A percentile compares a stretch with the other conserved stretches of the same genome.
These are phyloP conservation scores for Epicauta chinensis DNA, from an alignment of 1,140 invertebrate genomes.

Conservation along the genomic window DNA sequence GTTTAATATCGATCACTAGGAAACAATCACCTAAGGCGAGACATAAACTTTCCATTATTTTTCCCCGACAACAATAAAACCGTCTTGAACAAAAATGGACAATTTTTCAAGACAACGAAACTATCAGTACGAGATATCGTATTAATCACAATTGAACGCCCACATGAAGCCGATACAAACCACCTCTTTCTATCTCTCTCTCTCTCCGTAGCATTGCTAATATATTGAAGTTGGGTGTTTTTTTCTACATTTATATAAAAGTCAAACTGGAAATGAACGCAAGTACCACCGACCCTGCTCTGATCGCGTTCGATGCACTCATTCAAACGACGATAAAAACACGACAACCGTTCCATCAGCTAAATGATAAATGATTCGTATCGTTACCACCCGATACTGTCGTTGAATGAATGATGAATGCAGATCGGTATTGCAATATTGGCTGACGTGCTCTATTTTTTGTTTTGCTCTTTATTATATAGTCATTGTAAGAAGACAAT, in stretches of 20 bases:
- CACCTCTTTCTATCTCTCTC: too few relatives aligned
- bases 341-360: conserved; percentile 9
- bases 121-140: conserved; percentile 15
- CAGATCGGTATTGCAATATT: conserved; percentile 17
- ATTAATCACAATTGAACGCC: conserved; percentile 10
- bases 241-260: conserved; percentile 4
- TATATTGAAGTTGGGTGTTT: too few relatives aligned
- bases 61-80: conserved; percentile 5
- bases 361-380: conserved; percentile 18
- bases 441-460: neutral
- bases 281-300: too few relatives aligned
- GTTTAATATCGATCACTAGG: conserved; percentile 12
- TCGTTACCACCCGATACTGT: conserved; percentile 18
- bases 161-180: too few relatives aligned
- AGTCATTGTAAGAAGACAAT: too few relatives aligned
- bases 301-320: conserved; percentile 11
- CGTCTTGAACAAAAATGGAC: conserved; percentile 16
- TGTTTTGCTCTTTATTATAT: too few relatives aligned
- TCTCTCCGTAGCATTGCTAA: too few relatives aligned
- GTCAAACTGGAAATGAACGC: too few relatives aligned
- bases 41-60: conserved; percentile 17
- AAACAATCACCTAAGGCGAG: conserved; percentile 15
- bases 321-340: conserved; percentile 13
- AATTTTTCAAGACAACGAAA: conserved; percentile 15
- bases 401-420: conserved; percentile 20